Evolutionary conservation across 2,888 invertebrate genomes (phyloP).

Genomic region (Gibbula magus): DNA sequence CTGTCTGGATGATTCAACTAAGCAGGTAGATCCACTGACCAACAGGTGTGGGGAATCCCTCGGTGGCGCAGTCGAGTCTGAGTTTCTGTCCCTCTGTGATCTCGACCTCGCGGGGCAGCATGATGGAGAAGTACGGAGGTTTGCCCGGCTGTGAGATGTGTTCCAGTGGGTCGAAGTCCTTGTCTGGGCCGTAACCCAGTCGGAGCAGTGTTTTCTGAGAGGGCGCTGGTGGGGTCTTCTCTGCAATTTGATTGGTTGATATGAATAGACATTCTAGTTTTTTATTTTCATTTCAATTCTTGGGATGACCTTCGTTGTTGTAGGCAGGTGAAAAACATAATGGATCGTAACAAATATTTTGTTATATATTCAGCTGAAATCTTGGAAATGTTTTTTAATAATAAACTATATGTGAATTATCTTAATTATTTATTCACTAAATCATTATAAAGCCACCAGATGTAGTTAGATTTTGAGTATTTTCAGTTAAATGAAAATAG

Average conservation of each 20-base stretch:
- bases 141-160: conserved; percentile 46
- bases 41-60: conserved; percentile 69
- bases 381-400: no score
- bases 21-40: conserved; percentile 50
- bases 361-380: no score
- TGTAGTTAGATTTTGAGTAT: background rate
- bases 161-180: conserved; percentile 30
- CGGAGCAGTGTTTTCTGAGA: conserved; percentile 42
- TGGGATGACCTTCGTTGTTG: background rate
- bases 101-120: conserved; percentile 66
- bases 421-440: background rate
- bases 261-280: no score
- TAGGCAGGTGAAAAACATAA: background rate
- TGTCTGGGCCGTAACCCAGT: conserved; percentile 28
- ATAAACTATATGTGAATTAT: background rate
- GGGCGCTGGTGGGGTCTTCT: conserved; percentile 47
- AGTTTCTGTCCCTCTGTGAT: conserved; percentile 70
- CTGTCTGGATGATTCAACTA: no score
- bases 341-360: background rate
- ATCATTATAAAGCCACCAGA: background rate
- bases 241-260: conserved; percentile 25
- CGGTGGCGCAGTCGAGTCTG: conserved; percentile 66
- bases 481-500: background rate
- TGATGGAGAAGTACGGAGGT: conserved; percentile 63
- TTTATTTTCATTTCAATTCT: background rate